These are phyloP conservation scores for Microtus ochrogaster DNA, from an alignment of 2,113 vertebrate species.

Conservation along the genomic window DNA sequence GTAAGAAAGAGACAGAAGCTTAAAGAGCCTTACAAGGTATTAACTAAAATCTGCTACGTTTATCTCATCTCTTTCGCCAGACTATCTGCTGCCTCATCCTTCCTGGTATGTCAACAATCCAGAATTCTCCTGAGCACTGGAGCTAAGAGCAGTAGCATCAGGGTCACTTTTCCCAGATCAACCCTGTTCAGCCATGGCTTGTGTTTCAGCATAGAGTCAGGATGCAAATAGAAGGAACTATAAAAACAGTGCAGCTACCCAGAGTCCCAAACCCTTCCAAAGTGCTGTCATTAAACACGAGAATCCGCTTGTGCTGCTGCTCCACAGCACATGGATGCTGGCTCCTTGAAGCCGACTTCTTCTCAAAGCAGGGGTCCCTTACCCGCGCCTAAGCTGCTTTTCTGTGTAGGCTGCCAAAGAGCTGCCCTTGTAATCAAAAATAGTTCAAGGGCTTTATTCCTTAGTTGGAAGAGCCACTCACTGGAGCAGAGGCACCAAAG, in stretches of 20 bases:
- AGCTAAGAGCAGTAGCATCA: slow-evolving; percentile 53
- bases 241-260: slow-evolving; percentile 23
- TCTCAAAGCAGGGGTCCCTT: slow-evolving; percentile 39
- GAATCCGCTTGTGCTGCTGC: not conserved
- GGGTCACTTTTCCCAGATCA: slow-evolving; percentile 53
- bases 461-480: slow-evolving; percentile 48
- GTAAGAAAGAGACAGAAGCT: not conserved
- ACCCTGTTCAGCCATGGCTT: not conserved
- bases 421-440: slow-evolving; percentile 47
- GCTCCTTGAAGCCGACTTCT: slow-evolving; percentile 42
- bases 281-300: slow-evolving; percentile 40
- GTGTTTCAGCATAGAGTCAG: slow-evolving; percentile 48
- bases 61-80: slow-evolving; percentile 30
- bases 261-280: slow-evolving; percentile 19
- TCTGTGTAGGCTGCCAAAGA: not conserved
- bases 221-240: not conserved
- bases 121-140: slow-evolving; percentile 59
- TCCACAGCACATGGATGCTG: not conserved
- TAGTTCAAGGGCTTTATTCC: slow-evolving; percentile 61
- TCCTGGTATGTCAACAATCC: slow-evolving; percentile 74
- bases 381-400: slow-evolving; percentile 30
- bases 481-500: not conserved
- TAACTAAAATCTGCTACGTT: not conserved
- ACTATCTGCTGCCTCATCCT: slow-evolving; percentile 45
- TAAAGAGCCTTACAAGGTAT: slow-evolving; percentile 40